A percentile compares a stretch with the other conserved stretches of the same genome.
These are phyloP conservation scores for Tringa solitaria DNA, from an alignment of 2,113 vertebrate genomes.

Conservation along the genomic window DNA sequence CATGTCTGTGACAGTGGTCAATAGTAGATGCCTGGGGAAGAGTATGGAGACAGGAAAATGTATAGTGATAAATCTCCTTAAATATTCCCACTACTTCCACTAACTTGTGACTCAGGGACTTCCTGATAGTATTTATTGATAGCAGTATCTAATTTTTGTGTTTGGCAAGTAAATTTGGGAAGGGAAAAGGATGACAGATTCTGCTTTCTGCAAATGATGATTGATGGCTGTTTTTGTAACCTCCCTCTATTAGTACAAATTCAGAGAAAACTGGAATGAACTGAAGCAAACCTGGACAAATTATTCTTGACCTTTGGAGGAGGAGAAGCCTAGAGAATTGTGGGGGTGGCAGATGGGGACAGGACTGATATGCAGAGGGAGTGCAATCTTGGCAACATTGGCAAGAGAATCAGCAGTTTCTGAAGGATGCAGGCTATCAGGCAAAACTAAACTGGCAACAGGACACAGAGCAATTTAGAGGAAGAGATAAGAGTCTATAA, in stretches of 20 bases:
- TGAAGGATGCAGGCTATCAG: not conserved
- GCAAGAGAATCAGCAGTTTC: not conserved
- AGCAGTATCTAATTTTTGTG: not conserved
- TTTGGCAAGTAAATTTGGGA: not conserved
- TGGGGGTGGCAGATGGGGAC: not conserved
- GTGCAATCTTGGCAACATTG: not conserved
- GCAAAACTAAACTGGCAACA: not conserved
- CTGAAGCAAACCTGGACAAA: not conserved
- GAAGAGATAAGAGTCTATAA: not conserved
- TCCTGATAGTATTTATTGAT: not conserved
- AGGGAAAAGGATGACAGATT: not conserved
- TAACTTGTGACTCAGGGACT: not conserved
- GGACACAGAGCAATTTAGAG: not conserved
- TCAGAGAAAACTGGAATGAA: not conserved
- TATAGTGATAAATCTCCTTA: not conserved
- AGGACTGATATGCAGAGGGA: not conserved
- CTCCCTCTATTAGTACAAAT: not conserved
- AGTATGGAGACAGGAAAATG: not conserved
- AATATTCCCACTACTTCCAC: not conserved
- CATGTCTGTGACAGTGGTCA: not conserved
- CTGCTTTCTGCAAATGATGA: not conserved
- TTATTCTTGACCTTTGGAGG: not conserved
- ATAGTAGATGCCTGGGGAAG: not conserved
- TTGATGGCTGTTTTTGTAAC: not conserved
- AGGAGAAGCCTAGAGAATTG: not conserved